Conservation (phyloP, 2,888 invertebrate species). For the Tillus elongatus region DNA sequence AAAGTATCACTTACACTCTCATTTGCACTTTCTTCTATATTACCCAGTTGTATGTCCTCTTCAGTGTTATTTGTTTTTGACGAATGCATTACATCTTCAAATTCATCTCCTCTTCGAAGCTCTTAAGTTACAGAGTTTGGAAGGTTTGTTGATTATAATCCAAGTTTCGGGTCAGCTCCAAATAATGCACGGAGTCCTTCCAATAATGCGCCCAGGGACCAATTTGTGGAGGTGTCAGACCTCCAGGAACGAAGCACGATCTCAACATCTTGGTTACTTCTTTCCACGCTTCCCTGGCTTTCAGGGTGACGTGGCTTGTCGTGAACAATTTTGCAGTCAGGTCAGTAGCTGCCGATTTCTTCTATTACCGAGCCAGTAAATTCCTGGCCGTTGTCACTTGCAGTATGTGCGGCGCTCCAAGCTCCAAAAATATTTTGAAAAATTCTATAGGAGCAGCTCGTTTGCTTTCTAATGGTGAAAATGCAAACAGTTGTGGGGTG, state of each 20-base stretch:
- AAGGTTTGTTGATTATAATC: constrained; percentile 7
- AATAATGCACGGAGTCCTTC: constrained; percentile 17
- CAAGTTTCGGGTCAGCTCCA: too few relatives aligned
- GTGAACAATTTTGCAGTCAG: constrained; percentile 6
- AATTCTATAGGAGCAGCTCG: constrained; percentile 8
- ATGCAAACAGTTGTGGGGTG: too few relatives aligned
- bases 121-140: constrained; percentile 5
- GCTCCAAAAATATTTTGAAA: constrained; percentile 2
- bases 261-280: too few relatives aligned
- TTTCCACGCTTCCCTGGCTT: too few relatives aligned
- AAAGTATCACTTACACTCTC: too few relatives aligned
- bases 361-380: constrained; percentile 2
- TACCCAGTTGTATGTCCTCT: too few relatives aligned
- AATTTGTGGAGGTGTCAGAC: constrained; percentile 5
- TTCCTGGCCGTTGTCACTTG: constrained; percentile 3
- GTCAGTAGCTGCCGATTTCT: neutral
- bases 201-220: constrained; percentile 11
- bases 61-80: too few relatives aligned
- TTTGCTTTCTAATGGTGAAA: constrained; percentile 8
- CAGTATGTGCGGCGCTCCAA: neutral
- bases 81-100: too few relatives aligned
- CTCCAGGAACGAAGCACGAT: constrained; percentile 1
- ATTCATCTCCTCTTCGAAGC: too few relatives aligned
- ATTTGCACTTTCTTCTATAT: too few relatives aligned
- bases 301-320: neutral